A percentile compares a stretch with the other conserved stretches of the same genome.
phyloP scores from a whole-genome alignment of 2,113 vertebrate genomes.

The Scartelaos histophorus region DNA sequence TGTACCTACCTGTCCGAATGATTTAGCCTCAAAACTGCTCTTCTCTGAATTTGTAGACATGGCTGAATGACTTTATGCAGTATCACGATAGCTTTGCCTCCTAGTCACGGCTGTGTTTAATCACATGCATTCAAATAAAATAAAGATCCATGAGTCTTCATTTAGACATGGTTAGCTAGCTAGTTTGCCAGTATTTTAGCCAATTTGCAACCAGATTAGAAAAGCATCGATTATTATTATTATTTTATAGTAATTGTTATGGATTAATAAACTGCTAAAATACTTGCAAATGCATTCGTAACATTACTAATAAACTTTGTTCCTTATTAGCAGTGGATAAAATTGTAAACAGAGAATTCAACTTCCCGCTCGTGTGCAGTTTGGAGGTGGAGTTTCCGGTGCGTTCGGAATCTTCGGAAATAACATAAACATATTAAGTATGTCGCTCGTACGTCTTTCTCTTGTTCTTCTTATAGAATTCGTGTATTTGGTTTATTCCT shows the following conservation, averaged over 20 bases:
- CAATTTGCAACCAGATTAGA: neutral
- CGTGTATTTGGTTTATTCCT: neutral
- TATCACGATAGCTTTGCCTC: neutral
- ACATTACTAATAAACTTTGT: neutral
- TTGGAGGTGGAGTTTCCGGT: slow-evolving; percentile 26
- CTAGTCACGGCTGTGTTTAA: neutral
- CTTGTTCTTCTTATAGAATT: neutral
- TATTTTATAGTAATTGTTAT: neutral
- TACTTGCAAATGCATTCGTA: neutral
- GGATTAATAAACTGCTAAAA: neutral
- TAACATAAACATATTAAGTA: neutral
- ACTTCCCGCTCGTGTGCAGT: slow-evolving; percentile 56
- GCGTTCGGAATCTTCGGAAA: slow-evolving; percentile 31
- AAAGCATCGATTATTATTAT: neutral
- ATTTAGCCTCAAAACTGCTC: slow-evolving; percentile 10
- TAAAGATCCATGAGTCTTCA: too few relatives aligned
- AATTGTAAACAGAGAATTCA: slow-evolving; percentile 6
- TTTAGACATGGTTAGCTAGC: neutral
- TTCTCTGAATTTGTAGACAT: slow-evolving; percentile 45
- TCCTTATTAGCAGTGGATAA: too few relatives aligned
- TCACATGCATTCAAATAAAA: neutral
- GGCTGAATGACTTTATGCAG: neutral
- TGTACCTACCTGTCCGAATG: slow-evolving; percentile 57
- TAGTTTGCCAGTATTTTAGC: neutral
- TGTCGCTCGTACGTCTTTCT: neutral